phyloP scores from a whole-genome alignment of 2,113 vertebrate genomes.

The Osmerus eperlanus region DNA sequence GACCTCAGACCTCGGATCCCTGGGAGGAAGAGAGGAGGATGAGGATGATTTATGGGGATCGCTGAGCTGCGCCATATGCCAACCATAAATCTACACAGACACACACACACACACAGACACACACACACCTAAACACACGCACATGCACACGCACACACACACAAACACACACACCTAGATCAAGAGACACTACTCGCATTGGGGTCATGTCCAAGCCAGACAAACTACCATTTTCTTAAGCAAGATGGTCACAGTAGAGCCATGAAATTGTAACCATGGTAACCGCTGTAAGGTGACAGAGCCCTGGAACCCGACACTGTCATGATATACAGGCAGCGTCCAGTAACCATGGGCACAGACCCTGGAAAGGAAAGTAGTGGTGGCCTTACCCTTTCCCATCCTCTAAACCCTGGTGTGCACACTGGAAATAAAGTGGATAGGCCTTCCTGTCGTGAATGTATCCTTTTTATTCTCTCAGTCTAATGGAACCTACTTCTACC shows the following conservation, averaged over 20 bases:
- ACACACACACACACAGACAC: constrained; percentile 2
- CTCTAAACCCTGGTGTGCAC: too few relatives aligned
- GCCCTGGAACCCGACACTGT: too few relatives aligned
- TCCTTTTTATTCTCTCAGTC: too few relatives aligned
- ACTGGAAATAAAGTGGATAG: too few relatives aligned
- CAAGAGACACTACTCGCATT: background rate
- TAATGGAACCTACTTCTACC: too few relatives aligned
- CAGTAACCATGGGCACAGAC: too few relatives aligned
- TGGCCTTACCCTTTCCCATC: too few relatives aligned
- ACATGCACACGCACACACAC: background rate
- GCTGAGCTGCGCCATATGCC: constrained; percentile 55
- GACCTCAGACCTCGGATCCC: constrained; percentile 56
- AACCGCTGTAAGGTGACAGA: too few relatives aligned
- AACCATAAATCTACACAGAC: constrained; percentile 33
- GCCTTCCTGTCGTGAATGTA: too few relatives aligned
- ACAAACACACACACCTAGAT: background rate
- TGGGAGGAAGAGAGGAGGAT: constrained; percentile 49
- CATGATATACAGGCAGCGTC: too few relatives aligned
- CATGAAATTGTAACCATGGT: background rate
- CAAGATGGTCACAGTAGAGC: background rate
- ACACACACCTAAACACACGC: constrained; percentile 9
- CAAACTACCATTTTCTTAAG: background rate
- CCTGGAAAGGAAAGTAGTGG: too few relatives aligned
- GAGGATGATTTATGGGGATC: constrained; percentile 63
- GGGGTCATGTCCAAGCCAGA: background rate